Evolutionary conservation across 2,888 invertebrate genomes (phyloP).

Genomic region (Dichetophora obliterata): DNA sequence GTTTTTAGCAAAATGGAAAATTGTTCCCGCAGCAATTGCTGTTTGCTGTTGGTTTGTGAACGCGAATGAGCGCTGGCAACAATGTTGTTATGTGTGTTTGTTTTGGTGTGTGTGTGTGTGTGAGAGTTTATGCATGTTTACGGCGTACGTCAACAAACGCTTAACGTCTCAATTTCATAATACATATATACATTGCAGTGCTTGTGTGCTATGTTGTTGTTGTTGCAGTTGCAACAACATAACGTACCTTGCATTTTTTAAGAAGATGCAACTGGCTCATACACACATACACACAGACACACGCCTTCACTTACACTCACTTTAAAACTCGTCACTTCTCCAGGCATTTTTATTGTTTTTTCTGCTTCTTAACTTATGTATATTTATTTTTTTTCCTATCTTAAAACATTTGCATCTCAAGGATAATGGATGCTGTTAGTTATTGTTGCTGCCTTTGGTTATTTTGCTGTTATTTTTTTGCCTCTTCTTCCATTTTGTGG

Average conservation of each 20-base stretch:
- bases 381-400: constrained; percentile 1
- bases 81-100: background rate
- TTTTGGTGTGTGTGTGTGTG: constrained; percentile 20
- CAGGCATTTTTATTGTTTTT: background rate
- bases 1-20: constrained; percentile 27
- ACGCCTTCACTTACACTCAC: background rate
- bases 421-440: constrained; percentile 40
- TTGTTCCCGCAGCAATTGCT: constrained; percentile 24
- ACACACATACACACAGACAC: background rate
- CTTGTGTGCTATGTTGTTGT: constrained; percentile 3
- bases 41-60: too few relatives aligned
- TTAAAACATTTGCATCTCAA: constrained; percentile 35
- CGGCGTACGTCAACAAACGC: constrained; percentile 21
- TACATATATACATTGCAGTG: background rate
- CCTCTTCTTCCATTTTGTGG: background rate
- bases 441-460: constrained; percentile 3
- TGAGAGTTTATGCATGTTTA: background rate
- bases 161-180: constrained; percentile 34
- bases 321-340: constrained; percentile 1
- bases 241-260: constrained; percentile 18
- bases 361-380: background rate
- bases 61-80: too few relatives aligned
- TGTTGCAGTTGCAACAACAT: background rate
- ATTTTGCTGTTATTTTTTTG: background rate
- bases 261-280: constrained; percentile 23